Evolutionary conservation across 2,113 vertebrate species (phyloP).

Genomic region (Grammomys surdaster): DNA sequence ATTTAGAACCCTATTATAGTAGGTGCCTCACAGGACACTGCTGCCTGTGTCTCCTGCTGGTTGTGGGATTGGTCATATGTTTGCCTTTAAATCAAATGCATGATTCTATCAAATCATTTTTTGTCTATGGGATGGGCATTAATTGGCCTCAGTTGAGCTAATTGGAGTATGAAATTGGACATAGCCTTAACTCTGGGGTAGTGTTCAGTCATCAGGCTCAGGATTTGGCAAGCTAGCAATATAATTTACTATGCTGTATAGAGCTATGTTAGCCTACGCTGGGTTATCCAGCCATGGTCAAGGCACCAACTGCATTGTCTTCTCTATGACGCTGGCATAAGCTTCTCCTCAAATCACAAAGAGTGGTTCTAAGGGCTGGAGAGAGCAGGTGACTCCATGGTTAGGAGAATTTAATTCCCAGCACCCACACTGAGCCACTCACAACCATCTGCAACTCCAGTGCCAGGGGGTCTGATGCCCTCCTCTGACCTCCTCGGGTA

Average conservation of each 20-base stretch:
- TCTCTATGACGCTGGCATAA: not conserved
- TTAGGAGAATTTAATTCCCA: not conserved
- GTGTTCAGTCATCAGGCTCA: not conserved
- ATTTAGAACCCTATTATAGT: conserved; percentile 4
- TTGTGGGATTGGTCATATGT: not conserved
- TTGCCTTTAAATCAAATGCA: not conserved
- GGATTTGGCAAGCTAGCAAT: not conserved
- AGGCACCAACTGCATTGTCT: not conserved
- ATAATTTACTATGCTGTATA: not conserved
- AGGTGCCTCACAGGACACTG: not conserved
- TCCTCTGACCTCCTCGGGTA: not conserved
- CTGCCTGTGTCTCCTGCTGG: not conserved
- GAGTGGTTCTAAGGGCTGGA: not conserved
- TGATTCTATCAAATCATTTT: conserved; percentile 19
- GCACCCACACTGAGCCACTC: not conserved
- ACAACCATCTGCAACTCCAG: not conserved
- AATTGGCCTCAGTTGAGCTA: not conserved
- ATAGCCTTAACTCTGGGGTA: not conserved
- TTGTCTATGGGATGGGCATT: conserved; percentile 20
- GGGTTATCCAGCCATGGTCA: not conserved
- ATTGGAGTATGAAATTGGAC: not conserved
- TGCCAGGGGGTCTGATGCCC: too few relatives aligned
- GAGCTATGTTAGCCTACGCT: not conserved
- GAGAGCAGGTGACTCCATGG: not conserved
- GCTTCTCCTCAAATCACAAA: not conserved